These are phyloP conservation scores for Steatornis caripensis DNA, from an alignment of 2,113 vertebrate species.

Conservation along the genomic window DNA sequence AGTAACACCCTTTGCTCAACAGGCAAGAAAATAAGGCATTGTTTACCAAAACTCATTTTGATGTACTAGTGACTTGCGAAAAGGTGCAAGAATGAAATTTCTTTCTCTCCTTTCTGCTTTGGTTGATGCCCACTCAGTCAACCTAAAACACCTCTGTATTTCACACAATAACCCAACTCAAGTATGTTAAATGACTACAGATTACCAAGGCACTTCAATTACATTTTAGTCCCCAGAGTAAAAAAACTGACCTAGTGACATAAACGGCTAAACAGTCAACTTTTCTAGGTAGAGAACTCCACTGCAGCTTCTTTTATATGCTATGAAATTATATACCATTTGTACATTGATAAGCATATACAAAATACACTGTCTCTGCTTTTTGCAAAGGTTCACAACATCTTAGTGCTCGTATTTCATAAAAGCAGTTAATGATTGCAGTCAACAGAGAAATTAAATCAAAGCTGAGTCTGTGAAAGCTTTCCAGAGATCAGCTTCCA, in stretches of 20 bases:
- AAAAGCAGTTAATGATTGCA: neutral
- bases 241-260: neutral
- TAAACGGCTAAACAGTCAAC: neutral
- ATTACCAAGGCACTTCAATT: neutral
- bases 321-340: neutral
- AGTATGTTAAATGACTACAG: neutral
- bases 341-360: neutral
- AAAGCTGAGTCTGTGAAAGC: neutral
- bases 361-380: neutral
- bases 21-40: neutral
- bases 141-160: neutral
- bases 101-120: neutral
- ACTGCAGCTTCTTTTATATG: neutral
- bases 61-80: neutral
- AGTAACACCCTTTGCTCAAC: conserved; percentile 2
- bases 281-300: neutral
- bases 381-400: neutral
- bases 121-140: neutral
- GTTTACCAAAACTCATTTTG: neutral
- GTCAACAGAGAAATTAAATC: neutral
- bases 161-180: neutral
- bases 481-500: neutral
- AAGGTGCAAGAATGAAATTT: neutral
- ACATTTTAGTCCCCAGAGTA: neutral
- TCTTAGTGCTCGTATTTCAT: neutral